Conservation (phyloP, 30 jellyfish, hydroid and myxozoan genomes). For the Turritopsis dohrnii region DNA sequence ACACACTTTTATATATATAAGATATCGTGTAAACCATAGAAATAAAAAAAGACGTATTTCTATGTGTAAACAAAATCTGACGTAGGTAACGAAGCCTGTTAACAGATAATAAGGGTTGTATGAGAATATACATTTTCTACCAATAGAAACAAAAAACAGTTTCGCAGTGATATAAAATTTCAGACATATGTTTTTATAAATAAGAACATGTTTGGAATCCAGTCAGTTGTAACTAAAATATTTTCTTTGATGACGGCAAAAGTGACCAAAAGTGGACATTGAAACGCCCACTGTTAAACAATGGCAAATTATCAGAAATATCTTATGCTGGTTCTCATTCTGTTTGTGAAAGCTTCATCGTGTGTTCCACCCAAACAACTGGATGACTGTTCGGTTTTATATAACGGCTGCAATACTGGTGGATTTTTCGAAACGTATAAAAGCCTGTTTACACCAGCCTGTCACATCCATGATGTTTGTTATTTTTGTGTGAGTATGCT, state of each 20-base stretch:
- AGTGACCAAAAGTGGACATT: background rate
- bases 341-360: background rate
- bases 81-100: too few relatives aligned
- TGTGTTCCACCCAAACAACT: background rate
- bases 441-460: slow-evolving; percentile 20
- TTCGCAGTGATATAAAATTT: background rate
- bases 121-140: background rate
- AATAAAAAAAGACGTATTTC: too few relatives aligned
- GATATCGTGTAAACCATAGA: too few relatives aligned
- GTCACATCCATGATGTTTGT: slow-evolving; percentile 17
- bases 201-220: background rate
- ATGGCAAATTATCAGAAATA: background rate
- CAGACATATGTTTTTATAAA: background rate
- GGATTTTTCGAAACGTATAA: slow-evolving; percentile 15
- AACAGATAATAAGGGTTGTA: background rate
- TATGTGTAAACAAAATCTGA: background rate
- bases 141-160: background rate
- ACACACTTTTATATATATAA: too few relatives aligned
- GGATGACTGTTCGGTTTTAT: background rate
- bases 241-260: background rate
- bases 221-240: background rate
- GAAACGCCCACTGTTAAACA: background rate
- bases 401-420: slow-evolving; percentile 8
- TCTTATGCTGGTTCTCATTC: background rate
- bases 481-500: slow-evolving; percentile 14